Evolutionary conservation across 2,888 invertebrate species (phyloP).

Genomic region (Ephialtes manifestator): DNA sequence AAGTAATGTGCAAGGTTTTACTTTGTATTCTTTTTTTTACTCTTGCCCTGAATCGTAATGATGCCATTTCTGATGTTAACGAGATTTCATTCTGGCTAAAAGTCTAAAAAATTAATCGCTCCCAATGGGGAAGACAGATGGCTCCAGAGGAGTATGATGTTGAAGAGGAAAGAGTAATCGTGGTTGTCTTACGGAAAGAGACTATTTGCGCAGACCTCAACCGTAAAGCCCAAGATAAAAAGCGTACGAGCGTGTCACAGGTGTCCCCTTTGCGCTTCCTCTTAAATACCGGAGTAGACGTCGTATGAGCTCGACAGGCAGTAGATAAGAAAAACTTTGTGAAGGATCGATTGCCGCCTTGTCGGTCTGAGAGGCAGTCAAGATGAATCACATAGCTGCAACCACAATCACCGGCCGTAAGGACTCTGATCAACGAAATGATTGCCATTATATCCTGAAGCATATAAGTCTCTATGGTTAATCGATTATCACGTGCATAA

Average conservation of each 20-base stretch:
- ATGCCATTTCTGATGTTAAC: neutral
- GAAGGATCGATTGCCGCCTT: slow-evolving; percentile 42
- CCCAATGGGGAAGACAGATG: slow-evolving; percentile 12
- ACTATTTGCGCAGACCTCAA: neutral
- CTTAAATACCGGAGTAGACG: slow-evolving; percentile 26
- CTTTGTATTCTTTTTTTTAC: too few relatives aligned
- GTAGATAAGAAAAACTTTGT: slow-evolving; percentile 25
- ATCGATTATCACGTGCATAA: neutral
- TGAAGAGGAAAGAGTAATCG: slow-evolving; percentile 20
- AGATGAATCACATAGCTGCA: slow-evolving; percentile 25
- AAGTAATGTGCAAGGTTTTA: too few relatives aligned
- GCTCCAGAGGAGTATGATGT: neutral
- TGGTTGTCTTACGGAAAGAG: slow-evolving; percentile 5
- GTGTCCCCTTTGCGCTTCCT: slow-evolving; percentile 59
- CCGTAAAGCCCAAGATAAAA: slow-evolving; percentile 44
- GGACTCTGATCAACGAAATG: neutral
- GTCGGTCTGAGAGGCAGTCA: slow-evolving; percentile 6
- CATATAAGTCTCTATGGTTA: neutral
- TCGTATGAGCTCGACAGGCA: slow-evolving; percentile 18
- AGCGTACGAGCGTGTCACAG: slow-evolving; percentile 47
- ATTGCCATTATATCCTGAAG: neutral
- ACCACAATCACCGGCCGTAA: neutral
- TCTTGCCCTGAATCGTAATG: too few relatives aligned
- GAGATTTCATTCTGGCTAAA: slow-evolving; percentile 10
- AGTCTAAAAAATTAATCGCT: slow-evolving; percentile 26